Percentiles rank a stretch among this genome's conserved stretches.
These are phyloP conservation scores for Seira musarum DNA, from an alignment of 2,888 invertebrate genomes.

Conservation along the genomic window DNA sequence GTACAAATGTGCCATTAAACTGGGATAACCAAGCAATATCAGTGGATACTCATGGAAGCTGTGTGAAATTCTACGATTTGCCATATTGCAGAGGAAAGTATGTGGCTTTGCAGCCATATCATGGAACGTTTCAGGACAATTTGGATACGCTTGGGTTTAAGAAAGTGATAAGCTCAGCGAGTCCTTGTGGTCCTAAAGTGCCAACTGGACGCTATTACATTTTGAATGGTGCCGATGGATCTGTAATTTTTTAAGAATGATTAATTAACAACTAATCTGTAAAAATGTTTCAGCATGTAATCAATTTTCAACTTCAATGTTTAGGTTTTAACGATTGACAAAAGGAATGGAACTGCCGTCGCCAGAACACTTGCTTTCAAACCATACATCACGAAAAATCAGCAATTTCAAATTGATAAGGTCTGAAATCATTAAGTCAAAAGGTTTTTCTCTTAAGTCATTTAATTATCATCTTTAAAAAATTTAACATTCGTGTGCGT, in stretches of 20 bases:
- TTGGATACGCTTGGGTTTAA: constrained; percentile 66
- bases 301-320: neutral
- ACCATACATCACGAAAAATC: constrained; percentile 63
- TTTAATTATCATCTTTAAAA: too few species aligned
- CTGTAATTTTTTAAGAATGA: constrained; percentile 51
- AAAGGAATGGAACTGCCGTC: constrained; percentile 32
- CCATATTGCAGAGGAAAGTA: constrained; percentile 59
- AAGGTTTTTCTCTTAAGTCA: too few species aligned
- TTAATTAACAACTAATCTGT: neutral
- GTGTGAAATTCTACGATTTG: constrained; percentile 60
- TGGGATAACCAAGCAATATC: constrained; percentile 62
- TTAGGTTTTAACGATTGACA: constrained; percentile 58
- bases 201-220: constrained; percentile 62
- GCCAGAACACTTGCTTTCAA: constrained; percentile 57
- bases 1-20: constrained; percentile 60
- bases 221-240: constrained; percentile 63
- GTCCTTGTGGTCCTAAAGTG: constrained; percentile 64
- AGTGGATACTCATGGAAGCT: constrained; percentile 58
- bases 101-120: constrained; percentile 62
- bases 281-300: neutral
- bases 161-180: constrained; percentile 58
- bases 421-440: constrained; percentile 24
- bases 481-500: neutral
- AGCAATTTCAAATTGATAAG: constrained; percentile 64
- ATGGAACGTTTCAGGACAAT: constrained; percentile 68